A percentile compares a stretch with the other conserved stretches of the same genome.
Conservation (phyloP, 1,140 invertebrate genomes). For the Ridgeia piscesae region DNA sequence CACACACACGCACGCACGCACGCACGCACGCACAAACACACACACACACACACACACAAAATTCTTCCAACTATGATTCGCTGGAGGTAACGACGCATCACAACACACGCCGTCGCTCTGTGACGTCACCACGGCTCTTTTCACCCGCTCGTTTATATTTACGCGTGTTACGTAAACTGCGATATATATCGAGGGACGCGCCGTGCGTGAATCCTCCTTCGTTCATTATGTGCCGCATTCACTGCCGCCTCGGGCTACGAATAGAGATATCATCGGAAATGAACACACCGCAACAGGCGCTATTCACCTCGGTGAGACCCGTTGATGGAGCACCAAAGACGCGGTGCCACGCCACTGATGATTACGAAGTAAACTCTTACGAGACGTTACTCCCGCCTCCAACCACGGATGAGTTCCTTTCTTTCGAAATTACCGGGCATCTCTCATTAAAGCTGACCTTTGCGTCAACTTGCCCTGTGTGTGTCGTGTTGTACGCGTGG, state of each 20-base stretch:
- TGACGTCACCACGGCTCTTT: neutral
- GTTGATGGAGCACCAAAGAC: neutral
- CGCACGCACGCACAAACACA: slow-evolving; percentile 22
- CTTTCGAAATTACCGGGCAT: neutral
- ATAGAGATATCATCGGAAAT: neutral
- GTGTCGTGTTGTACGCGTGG: neutral
- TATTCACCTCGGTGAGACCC: neutral
- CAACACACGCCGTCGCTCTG: neutral
- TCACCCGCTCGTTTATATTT: neutral
- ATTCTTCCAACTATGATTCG: neutral
- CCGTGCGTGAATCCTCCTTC: neutral
- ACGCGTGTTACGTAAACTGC: neutral
- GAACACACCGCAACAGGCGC: neutral
- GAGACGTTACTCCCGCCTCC: neutral
- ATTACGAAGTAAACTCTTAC: neutral
- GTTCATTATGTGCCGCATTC: neutral
- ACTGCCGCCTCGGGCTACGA: neutral
- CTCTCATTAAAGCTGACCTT: neutral
- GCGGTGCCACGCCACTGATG: neutral
- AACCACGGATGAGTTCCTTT: neutral
- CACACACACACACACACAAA: neutral
- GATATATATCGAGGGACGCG: neutral
- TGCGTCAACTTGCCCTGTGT: neutral
- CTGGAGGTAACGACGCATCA: neutral
- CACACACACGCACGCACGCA: slow-evolving; percentile 20